These are phyloP conservation scores for Laterallus jamaicensis DNA, from an alignment of 2,113 vertebrate genomes.

Conservation along the genomic window DNA sequence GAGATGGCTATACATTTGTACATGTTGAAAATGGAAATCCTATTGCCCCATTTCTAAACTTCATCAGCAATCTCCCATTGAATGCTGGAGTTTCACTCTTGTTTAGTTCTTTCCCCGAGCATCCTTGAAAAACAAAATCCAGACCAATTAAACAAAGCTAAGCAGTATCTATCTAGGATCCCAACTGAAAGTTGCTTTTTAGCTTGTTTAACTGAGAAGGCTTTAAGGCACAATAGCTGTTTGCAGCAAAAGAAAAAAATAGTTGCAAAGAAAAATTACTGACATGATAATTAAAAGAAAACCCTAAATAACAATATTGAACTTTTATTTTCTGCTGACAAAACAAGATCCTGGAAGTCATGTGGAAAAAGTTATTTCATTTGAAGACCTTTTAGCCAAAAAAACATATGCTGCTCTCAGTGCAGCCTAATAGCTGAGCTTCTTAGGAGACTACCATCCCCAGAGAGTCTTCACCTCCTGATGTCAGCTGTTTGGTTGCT, in stretches of 20 bases:
- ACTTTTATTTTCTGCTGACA: conserved; percentile 25
- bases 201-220: neutral
- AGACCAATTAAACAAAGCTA: neutral
- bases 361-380: conserved; percentile 58
- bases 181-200: neutral
- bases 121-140: neutral
- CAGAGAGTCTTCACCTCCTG: neutral
- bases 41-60: neutral
- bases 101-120: neutral
- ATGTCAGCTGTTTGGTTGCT: neutral
- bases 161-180: neutral
- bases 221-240: neutral
- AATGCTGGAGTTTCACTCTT: neutral
- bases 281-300: neutral
- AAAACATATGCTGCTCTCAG: neutral
- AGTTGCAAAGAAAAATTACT: neutral
- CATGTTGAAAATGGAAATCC: neutral
- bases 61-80: neutral
- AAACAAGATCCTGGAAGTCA: conserved; percentile 60
- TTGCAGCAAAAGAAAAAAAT: neutral
- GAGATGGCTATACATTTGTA: neutral
- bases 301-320: conserved; percentile 36
- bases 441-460: neutral
- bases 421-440: neutral
- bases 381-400: conserved; percentile 58